These are phyloP conservation scores for Eurosta solidaginis DNA, from an alignment of 1,140 invertebrate genomes.

Conservation along the genomic window DNA sequence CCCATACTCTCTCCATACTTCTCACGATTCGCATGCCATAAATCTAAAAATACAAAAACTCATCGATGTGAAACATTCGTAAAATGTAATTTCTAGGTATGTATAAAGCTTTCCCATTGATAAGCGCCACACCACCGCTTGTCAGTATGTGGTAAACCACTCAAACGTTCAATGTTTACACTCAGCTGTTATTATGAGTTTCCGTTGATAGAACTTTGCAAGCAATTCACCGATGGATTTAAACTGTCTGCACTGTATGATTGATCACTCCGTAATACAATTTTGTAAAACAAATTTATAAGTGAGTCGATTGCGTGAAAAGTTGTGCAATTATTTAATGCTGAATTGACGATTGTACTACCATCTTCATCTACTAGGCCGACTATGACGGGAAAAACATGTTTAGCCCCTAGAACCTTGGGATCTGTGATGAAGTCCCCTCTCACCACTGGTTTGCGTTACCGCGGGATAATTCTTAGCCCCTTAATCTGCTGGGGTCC, in stretches of 20 bases:
- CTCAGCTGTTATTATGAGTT: conserved; percentile 14
- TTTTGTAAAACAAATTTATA: background rate
- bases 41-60: too few species aligned
- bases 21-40: too few species aligned
- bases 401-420: too few species aligned
- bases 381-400: too few species aligned
- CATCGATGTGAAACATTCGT: too few species aligned
- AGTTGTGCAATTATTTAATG: background rate
- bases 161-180: background rate
- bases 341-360: background rate
- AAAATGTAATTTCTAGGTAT: too few species aligned
- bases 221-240: background rate
- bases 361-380: background rate
- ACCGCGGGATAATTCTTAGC: too few species aligned
- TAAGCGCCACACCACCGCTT: background rate
- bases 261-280: background rate
- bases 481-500: too few species aligned
- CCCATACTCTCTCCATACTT: too few species aligned
- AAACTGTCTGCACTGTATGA: conserved; percentile 8
- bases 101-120: background rate
- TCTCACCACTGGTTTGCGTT: too few species aligned
- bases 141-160: background rate
- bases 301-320: background rate
- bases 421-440: too few species aligned
- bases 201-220: conserved; percentile 12